These are phyloP conservation scores for Latrodectus geometricus DNA, from an alignment of 1,140 invertebrate genomes.

Conservation along the genomic window DNA sequence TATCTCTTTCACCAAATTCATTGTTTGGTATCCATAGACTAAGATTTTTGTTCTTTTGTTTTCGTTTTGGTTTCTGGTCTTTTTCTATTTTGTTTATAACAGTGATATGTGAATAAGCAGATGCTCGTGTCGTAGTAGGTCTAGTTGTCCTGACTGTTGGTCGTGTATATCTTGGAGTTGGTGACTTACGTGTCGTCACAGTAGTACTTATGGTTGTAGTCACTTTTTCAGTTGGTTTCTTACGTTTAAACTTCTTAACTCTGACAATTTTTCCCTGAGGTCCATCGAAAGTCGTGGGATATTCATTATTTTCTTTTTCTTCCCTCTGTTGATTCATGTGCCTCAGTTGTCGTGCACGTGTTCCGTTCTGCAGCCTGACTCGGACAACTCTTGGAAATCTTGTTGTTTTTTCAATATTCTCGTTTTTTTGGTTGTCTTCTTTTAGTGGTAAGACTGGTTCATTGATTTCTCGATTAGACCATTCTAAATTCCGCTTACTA, in stretches of 20 bases:
- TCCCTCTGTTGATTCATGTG: neutral
- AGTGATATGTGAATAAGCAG: conserved; percentile 36
- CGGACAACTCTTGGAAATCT: conserved; percentile 7
- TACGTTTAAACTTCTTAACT: conserved; percentile 12
- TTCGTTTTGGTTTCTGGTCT: conserved; percentile 31
- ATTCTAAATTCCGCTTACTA: neutral
- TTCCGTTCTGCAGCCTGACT: conserved; percentile 17
- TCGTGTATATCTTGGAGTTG: neutral
- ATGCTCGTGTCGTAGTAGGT: neutral
- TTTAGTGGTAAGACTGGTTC: conserved; percentile 1
- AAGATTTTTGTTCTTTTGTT: conserved; percentile 14
- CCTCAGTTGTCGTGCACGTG: neutral
- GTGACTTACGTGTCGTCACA: neutral
- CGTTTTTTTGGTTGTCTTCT: conserved; percentile 6
- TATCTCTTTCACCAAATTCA: neutral
- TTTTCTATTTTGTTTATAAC: conserved; percentile 33
- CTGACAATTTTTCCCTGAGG: conserved; percentile 23
- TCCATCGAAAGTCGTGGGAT: neutral
- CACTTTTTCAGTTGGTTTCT: neutral
- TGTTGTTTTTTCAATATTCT: neutral
- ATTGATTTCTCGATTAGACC: neutral
- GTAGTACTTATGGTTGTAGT: neutral
- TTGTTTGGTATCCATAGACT: conserved; percentile 1
- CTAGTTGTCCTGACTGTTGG: neutral
- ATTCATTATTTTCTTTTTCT: neutral